Base-by-base conservation (phyloP, 2,797 vertebrate genomes). In the Decapterus maruadsi region DNA sequence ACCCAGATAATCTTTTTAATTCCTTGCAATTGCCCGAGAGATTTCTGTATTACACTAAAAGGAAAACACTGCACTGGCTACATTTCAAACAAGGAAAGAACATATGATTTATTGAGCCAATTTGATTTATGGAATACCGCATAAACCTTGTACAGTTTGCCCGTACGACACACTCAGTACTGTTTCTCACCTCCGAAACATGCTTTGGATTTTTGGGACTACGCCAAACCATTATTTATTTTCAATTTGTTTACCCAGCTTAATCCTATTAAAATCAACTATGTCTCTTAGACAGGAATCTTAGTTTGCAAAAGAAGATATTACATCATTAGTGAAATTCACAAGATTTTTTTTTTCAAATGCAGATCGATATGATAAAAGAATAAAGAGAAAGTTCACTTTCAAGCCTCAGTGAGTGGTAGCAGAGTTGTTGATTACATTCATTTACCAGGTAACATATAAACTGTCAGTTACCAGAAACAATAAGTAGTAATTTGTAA, bases 71-170 rank as follows among this genome's bases (percentile, higher is more conserved):
- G 8, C 29, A 29, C 62, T 68, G 51, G 48, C 51, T 48, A 42
- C 22, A 61, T 57, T 69, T 75, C 63, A 64, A 56, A 70, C 61
- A 68, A 51, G 48, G 26, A 72, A 56, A 50, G 8, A 66, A 51
- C 10, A 70, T 73, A 22, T 66, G 56, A 85, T 67, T 79, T 34
- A 80, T 56, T 53, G 11, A 70, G 51, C 42, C n/a, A 17, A n/a
- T 4, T 45, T 51, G 29, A 55, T 72, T 56, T 34, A 60, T 69
- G 19, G 42, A 46, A 46, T 45, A 43, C 59, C 59, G 42, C 20
- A 34, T 62, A 75, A 68, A 53, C 46, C 6, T 62, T 56, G 31
- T 55, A 34, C 58, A 58, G 34, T 36, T 67, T 61, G 69, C n/a
- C 42, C 59, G 68, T 45, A 60, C 26, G 22, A 43, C 43, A 66